Base-by-base conservation (phyloP, 2,797 vertebrate genomes). In the Babyrousa celebensis region DNA sequence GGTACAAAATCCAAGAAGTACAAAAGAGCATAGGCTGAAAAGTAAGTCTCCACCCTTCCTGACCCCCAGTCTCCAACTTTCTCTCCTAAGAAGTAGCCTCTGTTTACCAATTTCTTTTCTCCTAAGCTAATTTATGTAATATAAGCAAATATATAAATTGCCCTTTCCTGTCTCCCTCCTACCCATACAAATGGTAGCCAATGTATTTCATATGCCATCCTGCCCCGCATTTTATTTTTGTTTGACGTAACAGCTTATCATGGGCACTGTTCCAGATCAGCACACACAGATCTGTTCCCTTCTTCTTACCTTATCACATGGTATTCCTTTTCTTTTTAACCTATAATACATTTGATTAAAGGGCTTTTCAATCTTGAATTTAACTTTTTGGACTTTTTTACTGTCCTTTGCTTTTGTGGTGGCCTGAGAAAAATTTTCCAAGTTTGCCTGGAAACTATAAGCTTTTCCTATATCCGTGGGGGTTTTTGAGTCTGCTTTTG, bases 81-180 rank as follows among this genome's bases (percentile, higher is more conserved):
- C 48, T 56, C 25, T 40, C 15, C 58, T 14, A 36, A 36, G 36
- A 84, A 80, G 29, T 18, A 25, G 58, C 40, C 25, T 0, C 78
- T 25, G 15, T 15, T 23, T n/a, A 18, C 23, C 0, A 48, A 29
- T n/a, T 36, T 12, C 3, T 3, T 1, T 0, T 4, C 52, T 15
- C n/a, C 70, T 2, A 36, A 71, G 70, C 7, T 12, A 18, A 27
- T 83, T 40, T 29, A 29, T 8, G 6, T n/a, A 9, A 7, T 1
- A 36, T 21, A 52, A 27, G n/a, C 63, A 71, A 23, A 52, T 56
- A 27, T 2, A 3, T 16, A n/a, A 5, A 5, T 43, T 20, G 36
- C 3, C 15, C 17, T 25, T 5, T 6, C 20, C 58, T 68, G 40
- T 17, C 14, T 32, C 32, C 43, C 29, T n/a, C 0, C 40, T n/a